phyloP scores from a whole-genome alignment of 2,113 vertebrate species.

The Rhea pennata region DNA sequence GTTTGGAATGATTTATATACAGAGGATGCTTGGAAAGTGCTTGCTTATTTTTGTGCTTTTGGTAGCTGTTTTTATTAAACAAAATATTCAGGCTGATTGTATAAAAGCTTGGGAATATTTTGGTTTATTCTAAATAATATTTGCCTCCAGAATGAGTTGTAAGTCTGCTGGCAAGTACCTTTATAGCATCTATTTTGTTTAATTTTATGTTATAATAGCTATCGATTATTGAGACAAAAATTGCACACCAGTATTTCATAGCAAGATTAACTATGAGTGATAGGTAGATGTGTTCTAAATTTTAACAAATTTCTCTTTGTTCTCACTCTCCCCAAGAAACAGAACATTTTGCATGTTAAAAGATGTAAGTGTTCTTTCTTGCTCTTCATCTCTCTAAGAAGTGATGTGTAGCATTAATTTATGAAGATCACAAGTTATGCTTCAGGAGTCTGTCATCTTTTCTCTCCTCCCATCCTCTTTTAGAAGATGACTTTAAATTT shows the following conservation, averaged over 20 bases:
- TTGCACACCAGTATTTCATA: background rate
- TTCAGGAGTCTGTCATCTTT: background rate
- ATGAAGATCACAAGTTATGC: background rate
- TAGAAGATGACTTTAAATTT: background rate
- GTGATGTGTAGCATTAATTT: background rate
- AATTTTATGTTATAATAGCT: background rate
- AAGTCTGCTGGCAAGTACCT: background rate
- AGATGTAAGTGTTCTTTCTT: background rate
- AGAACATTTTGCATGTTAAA: background rate
- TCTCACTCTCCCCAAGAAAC: background rate
- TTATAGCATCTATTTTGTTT: background rate
- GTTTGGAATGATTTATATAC: background rate
- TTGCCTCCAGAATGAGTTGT: background rate
- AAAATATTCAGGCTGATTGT: background rate
- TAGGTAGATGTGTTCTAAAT: background rate
- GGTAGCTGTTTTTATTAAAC: background rate
- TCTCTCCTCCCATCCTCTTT: background rate
- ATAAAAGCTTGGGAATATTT: background rate
- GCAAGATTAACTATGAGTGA: background rate
- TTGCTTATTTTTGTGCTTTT: background rate
- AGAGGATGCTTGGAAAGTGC: background rate
- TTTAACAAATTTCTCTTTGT: background rate
- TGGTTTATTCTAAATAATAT: background rate
- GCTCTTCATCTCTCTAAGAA: background rate
- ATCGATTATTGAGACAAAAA: background rate